phyloP scores from a whole-genome alignment of 2,888 invertebrate genomes.

The Euspilapteryx auroguttella region DNA sequence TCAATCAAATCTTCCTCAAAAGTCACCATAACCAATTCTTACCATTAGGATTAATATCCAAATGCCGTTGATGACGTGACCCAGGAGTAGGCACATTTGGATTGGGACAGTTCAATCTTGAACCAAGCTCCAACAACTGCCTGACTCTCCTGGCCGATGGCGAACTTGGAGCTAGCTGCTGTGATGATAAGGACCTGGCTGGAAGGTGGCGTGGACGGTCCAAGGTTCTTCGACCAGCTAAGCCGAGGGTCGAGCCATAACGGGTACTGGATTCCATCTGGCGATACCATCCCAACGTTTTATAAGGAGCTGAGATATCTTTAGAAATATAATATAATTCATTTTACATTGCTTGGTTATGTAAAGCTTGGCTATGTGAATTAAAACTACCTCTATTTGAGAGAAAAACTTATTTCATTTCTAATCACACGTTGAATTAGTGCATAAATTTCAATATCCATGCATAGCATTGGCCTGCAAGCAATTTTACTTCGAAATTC shows the following conservation, averaged over 20 bases:
- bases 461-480: too few relatives aligned
- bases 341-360: too few relatives aligned
- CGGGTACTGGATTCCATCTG: slow-evolving; percentile 65
- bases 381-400: too few relatives aligned
- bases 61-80: slow-evolving; percentile 75
- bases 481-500: too few relatives aligned
- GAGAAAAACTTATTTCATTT: too few relatives aligned
- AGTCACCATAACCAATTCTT: too few relatives aligned
- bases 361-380: too few relatives aligned
- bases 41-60: slow-evolving; percentile 91
- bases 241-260: slow-evolving; percentile 56
- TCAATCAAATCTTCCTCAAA: too few relatives aligned
- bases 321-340: too few relatives aligned
- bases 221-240: slow-evolving; percentile 59
- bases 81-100: slow-evolving; percentile 78
- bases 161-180: slow-evolving; percentile 68
- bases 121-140: slow-evolving; percentile 74
- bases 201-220: slow-evolving; percentile 64
- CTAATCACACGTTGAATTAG: too few relatives aligned
- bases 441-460: too few relatives aligned
- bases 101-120: slow-evolving; percentile 62
- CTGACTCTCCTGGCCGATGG: slow-evolving; percentile 81
- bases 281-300: slow-evolving; percentile 4
- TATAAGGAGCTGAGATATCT: too few relatives aligned
- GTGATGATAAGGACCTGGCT: slow-evolving; percentile 74